These are phyloP conservation scores for Helicoverpa zea DNA, from an alignment of 1,140 invertebrate species.

Conservation along the genomic window DNA sequence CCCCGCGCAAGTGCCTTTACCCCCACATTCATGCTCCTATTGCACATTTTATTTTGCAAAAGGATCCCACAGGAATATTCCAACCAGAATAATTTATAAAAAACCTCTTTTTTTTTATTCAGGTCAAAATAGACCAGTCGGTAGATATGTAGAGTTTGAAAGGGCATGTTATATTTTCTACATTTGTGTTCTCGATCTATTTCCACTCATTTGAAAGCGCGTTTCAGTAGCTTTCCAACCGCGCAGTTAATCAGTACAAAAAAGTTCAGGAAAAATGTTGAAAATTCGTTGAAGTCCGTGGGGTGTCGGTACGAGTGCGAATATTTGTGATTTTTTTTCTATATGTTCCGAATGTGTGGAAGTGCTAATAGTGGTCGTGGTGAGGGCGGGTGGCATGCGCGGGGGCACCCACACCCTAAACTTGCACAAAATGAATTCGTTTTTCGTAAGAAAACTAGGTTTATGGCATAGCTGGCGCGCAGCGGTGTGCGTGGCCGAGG, in stretches of 20 bases:
- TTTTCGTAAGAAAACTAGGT: slow-evolving; percentile 66
- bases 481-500: slow-evolving; percentile 64
- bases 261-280: slow-evolving; percentile 41
- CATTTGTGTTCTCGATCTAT: slow-evolving; percentile 39
- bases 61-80: slow-evolving; percentile 5
- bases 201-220: slow-evolving; percentile 53
- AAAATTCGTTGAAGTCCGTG: slow-evolving; percentile 56
- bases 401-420: slow-evolving; percentile 69
- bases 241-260: slow-evolving; percentile 42
- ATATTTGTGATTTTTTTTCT: slow-evolving; percentile 74
- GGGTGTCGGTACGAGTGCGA: slow-evolving; percentile 52
- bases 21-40: neutral
- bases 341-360: slow-evolving; percentile 29
- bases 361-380: neutral
- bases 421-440: slow-evolving; percentile 71
- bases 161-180: neutral
- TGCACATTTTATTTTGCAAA: slow-evolving; percentile 50
- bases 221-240: slow-evolving; percentile 48
- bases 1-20: slow-evolving; percentile 50
- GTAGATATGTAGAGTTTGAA: slow-evolving; percentile 44
- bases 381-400: slow-evolving; percentile 63
- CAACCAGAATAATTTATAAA: slow-evolving; percentile 64
- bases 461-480: slow-evolving; percentile 57
- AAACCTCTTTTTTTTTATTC: slow-evolving; percentile 56
- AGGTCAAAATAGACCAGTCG: slow-evolving; percentile 6